Evolutionary conservation across 2,797 vertebrate genomes (phyloP), one percentile per base, ranked within the genome.

Genomic region (Sebastes elongatus): DNA sequence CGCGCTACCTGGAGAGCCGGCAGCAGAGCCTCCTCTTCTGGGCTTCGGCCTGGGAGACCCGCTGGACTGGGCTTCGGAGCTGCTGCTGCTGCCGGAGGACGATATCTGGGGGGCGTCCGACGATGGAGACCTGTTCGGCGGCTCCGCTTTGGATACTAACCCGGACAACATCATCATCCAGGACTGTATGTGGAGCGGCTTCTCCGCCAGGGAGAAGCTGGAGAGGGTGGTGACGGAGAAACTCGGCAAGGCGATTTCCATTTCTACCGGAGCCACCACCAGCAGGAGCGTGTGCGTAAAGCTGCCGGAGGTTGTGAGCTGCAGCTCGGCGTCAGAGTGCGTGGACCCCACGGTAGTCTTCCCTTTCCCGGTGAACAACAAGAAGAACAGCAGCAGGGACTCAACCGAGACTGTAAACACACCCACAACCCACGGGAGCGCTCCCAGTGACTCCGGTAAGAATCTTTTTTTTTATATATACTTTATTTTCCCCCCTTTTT

Each of bases 151-250:
- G 87, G 94, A 96, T 94, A 96, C 95, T 93, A 96, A 96, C 93
- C 95, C 97, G 79, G 97, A 97, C 91, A 97, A 96, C 85, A 98
- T 99, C 90, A 97, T 99, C 83, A 97, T 99, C 71, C 98, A 98
- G 95, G 98, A 99, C 95, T 99, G 98, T 90, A 99, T 99, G 98
- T 99, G 98, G 98, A 99, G 98, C 60, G 97, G 98, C 78, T 99
- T 99, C 93, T 98, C 97, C 0, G 97, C 98, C 82, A 95, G 97
- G 9, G 98, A 99, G 92, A 99, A 99, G 94, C 96, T 99, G 84
- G 97, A 99, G 90, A 95, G 97, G 78, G 97, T 96, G 46, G 97
- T 99, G 23, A 97, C 92, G 46, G 98, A 99, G 95, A 99, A 98
- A 95, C 96, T 98, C 71, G 95, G 96, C 30, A 96, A 95, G 83